Evolutionary conservation across 2,797 vertebrate species (phyloP).

Genomic region (Myripristis jacobus): DNA sequence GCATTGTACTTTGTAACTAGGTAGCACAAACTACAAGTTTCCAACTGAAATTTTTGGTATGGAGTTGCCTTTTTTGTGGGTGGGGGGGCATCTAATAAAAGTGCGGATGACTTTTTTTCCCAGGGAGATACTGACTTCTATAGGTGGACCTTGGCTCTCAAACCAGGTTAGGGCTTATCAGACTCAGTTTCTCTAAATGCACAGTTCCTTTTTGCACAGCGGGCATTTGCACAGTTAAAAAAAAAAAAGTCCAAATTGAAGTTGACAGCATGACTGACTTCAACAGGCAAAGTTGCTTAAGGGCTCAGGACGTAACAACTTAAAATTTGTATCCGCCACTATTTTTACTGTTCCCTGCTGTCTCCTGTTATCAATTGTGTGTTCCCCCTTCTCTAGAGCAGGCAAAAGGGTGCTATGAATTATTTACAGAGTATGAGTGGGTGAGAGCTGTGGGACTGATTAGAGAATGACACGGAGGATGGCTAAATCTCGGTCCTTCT

Average conservation of each 20-base stretch:
- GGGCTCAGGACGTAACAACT: conserved; percentile 21
- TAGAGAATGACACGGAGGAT: conserved; percentile 69
- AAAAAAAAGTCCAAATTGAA: background rate
- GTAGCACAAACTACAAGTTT: no score
- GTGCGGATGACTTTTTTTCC: no score
- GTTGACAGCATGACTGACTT: background rate
- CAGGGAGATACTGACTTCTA: no score
- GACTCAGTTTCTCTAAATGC: background rate
- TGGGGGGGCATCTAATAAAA: no score
- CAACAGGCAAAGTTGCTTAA: conserved; percentile 3
- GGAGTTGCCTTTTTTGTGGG: no score
- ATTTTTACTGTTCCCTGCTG: conserved; percentile 25
- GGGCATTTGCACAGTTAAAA: background rate
- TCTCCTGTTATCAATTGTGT: conserved; percentile 50
- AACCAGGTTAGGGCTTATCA: no score
- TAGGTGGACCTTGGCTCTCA: no score
- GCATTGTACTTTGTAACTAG: no score
- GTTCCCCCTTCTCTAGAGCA: conserved; percentile 43
- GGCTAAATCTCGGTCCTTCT: conserved; percentile 68
- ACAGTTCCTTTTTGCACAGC: background rate
- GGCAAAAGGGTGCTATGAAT: conserved; percentile 72
- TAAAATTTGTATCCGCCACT: conserved; percentile 44
- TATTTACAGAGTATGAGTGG: conserved; percentile 76
- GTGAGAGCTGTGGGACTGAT: conserved; percentile 76
- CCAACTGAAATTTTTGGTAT: no score